Base-by-base conservation (phyloP, 1,140 invertebrate genomes). In the Macrosteles quadrilineatus region DNA sequence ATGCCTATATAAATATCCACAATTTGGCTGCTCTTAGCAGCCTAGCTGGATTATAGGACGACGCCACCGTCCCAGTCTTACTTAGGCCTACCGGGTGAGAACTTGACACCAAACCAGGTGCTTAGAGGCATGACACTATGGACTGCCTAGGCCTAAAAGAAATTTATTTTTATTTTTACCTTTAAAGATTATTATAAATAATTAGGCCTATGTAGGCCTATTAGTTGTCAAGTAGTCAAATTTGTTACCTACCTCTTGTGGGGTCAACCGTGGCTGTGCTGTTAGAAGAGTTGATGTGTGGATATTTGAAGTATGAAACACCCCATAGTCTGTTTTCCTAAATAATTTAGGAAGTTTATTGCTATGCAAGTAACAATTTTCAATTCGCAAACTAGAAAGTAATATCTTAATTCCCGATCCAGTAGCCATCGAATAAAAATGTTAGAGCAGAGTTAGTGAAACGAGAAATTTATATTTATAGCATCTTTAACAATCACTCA, bases 61-160 rank as follows among this genome's bases (percentile, higher is more conserved):
- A 9, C 19, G 11, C 36, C 14, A 11, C 14, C n/a, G n/a, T n/a
- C n/a, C n/a, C n/a, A n/a, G n/a, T n/a, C n/a, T n/a, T n/a, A n/a
- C n/a, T n/a, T n/a, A n/a, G n/a, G n/a, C n/a, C n/a, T 67, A 90
- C 90, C 90, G 75, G 93, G 92, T 53, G 93, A 95, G 83, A 96
- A 97, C 81, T 96, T 96, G 27, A 97, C 94, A 32, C 95, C 96
- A 80, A 96, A 96, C 96, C 96, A 98, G 30, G 96, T 95, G 2
- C 92, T 95, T 87, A 97, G 90, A 40, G 96, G 96, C 95, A 98
- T 98, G 76, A 94, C 89, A 68, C 94, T 95, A 81, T 98, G 96
- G 83, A 6, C 17, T 25, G 12, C 14, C 45, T 17, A 67, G 50
- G 43, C 21, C 23, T 47, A 1, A 40, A 9, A 67, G 6, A 25